A percentile compares a stretch with the other conserved stretches of the same genome.
These are phyloP conservation scores for Pseudomugil gertrudae DNA, from an alignment of 2,797 vertebrate genomes.

Conservation along the genomic window DNA sequence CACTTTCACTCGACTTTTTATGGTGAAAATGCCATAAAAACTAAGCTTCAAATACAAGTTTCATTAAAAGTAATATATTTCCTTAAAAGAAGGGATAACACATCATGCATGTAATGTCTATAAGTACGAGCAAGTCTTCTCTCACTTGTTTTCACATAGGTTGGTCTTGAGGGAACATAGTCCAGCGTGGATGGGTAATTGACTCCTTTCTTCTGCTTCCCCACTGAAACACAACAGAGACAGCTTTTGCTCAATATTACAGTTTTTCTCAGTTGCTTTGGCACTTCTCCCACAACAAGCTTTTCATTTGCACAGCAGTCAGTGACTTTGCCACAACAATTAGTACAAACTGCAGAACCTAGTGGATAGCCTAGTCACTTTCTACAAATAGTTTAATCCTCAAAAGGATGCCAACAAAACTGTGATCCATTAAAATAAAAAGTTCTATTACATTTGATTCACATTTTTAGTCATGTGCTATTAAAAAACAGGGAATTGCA, in stretches of 20 bases:
- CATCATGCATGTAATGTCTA: background rate
- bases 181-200: slow-evolving; percentile 91
- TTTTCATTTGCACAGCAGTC: too few relatives aligned
- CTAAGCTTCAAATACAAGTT: background rate
- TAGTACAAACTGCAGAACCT: too few relatives aligned
- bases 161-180: slow-evolving; percentile 84
- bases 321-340: too few relatives aligned
- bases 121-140: slow-evolving; percentile 21
- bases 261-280: too few relatives aligned
- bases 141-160: slow-evolving; percentile 86
- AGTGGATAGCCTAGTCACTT: too few relatives aligned
- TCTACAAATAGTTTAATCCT: too few relatives aligned
- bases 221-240: slow-evolving; percentile 80
- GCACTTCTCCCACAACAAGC: too few relatives aligned
- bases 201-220: slow-evolving; percentile 92
- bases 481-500: too few relatives aligned
- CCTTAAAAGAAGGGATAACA: background rate
- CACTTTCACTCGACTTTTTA: background rate
- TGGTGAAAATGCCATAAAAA: background rate
- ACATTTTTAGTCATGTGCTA: too few relatives aligned
- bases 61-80: background rate
- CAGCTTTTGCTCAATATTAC: slow-evolving; percentile 33
- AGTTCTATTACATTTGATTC: too few relatives aligned
- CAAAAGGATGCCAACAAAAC: too few relatives aligned
- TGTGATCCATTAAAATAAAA: too few relatives aligned